Evolutionary conservation across 2,113 vertebrate species (phyloP).

Genomic region (Sminthopsis crassicaudata): DNA sequence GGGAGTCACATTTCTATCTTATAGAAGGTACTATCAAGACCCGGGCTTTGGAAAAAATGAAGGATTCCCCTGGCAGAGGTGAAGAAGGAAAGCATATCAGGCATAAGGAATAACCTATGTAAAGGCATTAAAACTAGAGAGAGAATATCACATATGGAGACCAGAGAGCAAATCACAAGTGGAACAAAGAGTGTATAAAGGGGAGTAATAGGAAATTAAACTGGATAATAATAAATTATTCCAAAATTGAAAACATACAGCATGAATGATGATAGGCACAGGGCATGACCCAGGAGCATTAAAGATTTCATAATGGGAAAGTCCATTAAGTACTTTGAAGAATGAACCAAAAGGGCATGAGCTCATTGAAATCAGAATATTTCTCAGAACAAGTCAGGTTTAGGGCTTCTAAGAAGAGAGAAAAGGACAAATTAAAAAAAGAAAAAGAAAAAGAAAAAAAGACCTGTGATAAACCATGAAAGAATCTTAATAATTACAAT

Average conservation of each 20-base stretch:
- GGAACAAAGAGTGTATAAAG: neutral
- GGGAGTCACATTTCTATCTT: too few relatives aligned
- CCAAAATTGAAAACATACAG: neutral
- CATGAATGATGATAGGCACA: neutral
- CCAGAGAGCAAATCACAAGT: neutral
- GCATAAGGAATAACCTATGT: neutral
- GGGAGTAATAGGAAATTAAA: neutral
- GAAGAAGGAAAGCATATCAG: neutral
- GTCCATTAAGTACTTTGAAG: neutral
- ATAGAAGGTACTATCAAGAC: neutral
- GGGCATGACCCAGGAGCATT: neutral
- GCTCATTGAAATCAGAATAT: neutral
- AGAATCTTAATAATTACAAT: neutral
- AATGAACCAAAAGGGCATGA: neutral
- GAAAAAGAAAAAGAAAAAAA: neutral
- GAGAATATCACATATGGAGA: neutral
- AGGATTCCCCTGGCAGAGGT: neutral
- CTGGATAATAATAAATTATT: neutral
- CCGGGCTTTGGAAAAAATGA: neutral
- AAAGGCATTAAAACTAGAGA: neutral
- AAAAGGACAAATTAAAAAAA: neutral
- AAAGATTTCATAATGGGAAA: neutral
- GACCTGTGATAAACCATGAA: neutral
- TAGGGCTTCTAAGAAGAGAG: neutral
- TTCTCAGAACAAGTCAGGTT: neutral